Evolutionary conservation across 2,113 vertebrate species (phyloP).

Genomic region (Peromyscus polionotus): DNA sequence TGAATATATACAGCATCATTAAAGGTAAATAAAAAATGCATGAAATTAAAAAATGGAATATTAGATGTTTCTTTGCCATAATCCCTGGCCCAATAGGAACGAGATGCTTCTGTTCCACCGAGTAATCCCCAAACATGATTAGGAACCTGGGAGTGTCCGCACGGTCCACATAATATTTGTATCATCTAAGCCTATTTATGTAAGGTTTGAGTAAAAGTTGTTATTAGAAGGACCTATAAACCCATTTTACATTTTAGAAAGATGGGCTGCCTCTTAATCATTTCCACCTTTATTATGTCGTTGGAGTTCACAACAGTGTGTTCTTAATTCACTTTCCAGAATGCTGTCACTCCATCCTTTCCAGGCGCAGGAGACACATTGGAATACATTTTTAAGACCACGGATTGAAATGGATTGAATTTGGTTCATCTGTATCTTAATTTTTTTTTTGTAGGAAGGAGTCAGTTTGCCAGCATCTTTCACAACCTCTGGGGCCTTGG

Average conservation of each 20-base stretch:
- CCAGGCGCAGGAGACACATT: conserved; percentile 64
- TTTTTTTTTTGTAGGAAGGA: conserved; percentile 57
- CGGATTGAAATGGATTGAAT: conserved; percentile 76
- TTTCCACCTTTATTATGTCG: conserved; percentile 87
- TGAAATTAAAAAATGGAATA: conserved; percentile 94
- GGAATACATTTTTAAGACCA: conserved; percentile 84
- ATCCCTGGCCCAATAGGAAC: conserved; percentile 91
- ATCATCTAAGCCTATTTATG: conserved; percentile 93
- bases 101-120: conserved; percentile 89
- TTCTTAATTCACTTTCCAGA: conserved; percentile 87
- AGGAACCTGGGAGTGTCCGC: conserved; percentile 90
- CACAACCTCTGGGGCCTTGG: background rate
- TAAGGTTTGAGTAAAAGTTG: conserved; percentile 91
- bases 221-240: conserved; percentile 91
- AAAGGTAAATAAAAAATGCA: conserved; percentile 94
- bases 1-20: conserved; percentile 95
- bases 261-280: conserved; percentile 88
- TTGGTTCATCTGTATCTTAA: conserved; percentile 76
- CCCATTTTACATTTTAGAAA: conserved; percentile 89
- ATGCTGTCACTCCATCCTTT: conserved; percentile 80
- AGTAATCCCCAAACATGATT: conserved; percentile 96
- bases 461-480: conserved; percentile 45
- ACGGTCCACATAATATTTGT: conserved; percentile 90
- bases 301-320: conserved; percentile 78
- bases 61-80: conserved; percentile 92